Base-by-base conservation (phyloP, 2,797 vertebrate species). In the Uromys caudimaculatus region DNA sequence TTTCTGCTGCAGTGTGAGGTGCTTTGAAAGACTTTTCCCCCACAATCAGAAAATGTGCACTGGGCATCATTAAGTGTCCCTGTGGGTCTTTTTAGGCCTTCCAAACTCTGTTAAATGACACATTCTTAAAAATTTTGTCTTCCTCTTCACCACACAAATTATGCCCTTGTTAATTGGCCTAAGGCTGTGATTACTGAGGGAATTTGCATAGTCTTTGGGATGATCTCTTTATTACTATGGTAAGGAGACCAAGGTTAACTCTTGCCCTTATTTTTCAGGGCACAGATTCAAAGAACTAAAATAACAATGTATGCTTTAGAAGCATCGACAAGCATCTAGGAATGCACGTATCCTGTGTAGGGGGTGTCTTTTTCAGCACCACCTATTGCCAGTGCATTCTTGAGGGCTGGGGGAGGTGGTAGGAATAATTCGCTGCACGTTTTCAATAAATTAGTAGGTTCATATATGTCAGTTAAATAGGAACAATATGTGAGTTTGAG, bases 391-490 rank as follows among this genome's bases (percentile, higher is more conserved):
- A 85, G 62, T 83, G 47, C 90, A 89, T 97, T 97, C 97, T 95
- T 92, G 95, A 96, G 89, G 81, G 29, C 7, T 86, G 88, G 90
- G 41, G 93, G 86, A 96, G 32, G 69, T 96, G 90, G 82, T 95
- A 93, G 82, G 95, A 97, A 97, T 97, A 95, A 97, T 97, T 97
- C 90, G 90, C 89, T 92, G 90, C 96, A 97, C 92, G 90, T 97
- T 96, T 97, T 97, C 97, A 96, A 89, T 97, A 97, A 97, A 97
- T 97, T 95, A 94, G 93, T 95, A 94, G 84, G 90, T 96, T 97
- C 93, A 60, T 96, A 60, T 96, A 47, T 92, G 93, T 87, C 95
- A 87, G 77, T 95, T 97, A 95, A 97, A 96, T 96, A 89, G 82
- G 52, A 97, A 96, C 95, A 96, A 64, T 67, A 91, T 97, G 96